phyloP scores from a whole-genome alignment of 1,140 invertebrate genomes.

The Nautilus pompilius region DNA sequence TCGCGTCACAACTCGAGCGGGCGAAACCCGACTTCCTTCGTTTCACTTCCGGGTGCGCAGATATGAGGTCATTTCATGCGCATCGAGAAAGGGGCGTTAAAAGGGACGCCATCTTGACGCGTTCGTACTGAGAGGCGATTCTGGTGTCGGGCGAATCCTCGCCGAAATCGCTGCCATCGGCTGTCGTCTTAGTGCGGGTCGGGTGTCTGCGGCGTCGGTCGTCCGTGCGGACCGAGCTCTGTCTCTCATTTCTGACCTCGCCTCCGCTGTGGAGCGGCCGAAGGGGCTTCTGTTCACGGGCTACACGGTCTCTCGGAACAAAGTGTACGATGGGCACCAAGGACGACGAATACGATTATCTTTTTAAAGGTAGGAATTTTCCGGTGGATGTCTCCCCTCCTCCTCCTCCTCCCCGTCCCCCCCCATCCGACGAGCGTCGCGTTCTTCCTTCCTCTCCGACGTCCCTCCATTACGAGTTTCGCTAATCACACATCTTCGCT shows the following conservation, averaged over 20 bases:
- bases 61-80: constrained; percentile 13
- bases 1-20: too few relatives aligned
- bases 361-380: constrained; percentile 91
- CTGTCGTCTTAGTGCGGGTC: neutral
- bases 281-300: constrained; percentile 26
- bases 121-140: neutral
- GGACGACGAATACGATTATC: constrained; percentile 99
- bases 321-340: constrained; percentile 62
- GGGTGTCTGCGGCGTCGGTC: neutral
- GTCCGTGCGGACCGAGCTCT: neutral
- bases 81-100: constrained; percentile 7
- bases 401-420: neutral
- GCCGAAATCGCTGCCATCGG: constrained; percentile 8
- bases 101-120: constrained; percentile 11
- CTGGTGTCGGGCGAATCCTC: neutral
- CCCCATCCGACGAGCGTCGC: neutral
- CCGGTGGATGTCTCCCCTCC: neutral
- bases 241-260: constrained; percentile 9
- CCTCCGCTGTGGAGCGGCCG: constrained; percentile 5
- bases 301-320: constrained; percentile 32
- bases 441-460: too few relatives aligned
- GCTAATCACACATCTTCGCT: too few relatives aligned
- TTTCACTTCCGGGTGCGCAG: constrained; percentile 7
- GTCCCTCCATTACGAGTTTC: too few relatives aligned
- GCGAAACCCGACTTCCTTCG: neutral